Base-by-base conservation (phyloP, 2,888 invertebrate species). In the Phanerotoma sp. region DNA sequence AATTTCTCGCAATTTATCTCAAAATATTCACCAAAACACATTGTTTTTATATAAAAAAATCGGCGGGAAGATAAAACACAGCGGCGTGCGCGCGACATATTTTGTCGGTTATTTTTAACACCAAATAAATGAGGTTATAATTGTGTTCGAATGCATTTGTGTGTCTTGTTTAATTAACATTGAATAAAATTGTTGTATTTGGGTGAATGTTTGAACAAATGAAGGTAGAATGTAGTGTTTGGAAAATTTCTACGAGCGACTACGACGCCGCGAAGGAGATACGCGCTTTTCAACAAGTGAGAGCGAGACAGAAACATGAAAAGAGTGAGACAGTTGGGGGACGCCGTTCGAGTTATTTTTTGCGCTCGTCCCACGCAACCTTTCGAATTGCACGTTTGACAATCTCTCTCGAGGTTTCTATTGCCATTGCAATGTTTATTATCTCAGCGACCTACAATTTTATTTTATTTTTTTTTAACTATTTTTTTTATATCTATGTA, bases 261-360 rank as follows among this genome's bases (percentile, higher is more conserved):
- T 48, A 20, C 20, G 49, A 54, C 54, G 54, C 54, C 33, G 33
- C 22, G 50, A 11, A 32, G 33, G 18, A n/a, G n/a, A n/a, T n/a
- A n/a, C n/a, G n/a, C n/a, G n/a, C n/a, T n/a, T n/a, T n/a, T n/a
- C n/a, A n/a, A n/a, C n/a, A n/a, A n/a, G n/a, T n/a, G n/a, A n/a
- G n/a, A n/a, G n/a, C n/a, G n/a, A n/a, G n/a, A n/a, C n/a, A n/a
- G n/a, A n/a, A n/a, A n/a, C n/a, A n/a, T n/a, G n/a, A n/a, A n/a
- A n/a, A n/a, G n/a, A 41, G 47, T 61, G 57, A 62, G 63, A 62
- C n/a, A n/a, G n/a, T n/a, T 60, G 62, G 59, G 61, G 65, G 67
- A 64, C 66, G 61, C 62, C 66, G 61, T 65, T 65, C 64, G 62
- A 61, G 61, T 60, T 63, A 63, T 63, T 63, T 62, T 63, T 57